Evolutionary conservation across 2,797 vertebrate genomes (phyloP).

Genomic region (Pelodytes ibericus): DNA sequence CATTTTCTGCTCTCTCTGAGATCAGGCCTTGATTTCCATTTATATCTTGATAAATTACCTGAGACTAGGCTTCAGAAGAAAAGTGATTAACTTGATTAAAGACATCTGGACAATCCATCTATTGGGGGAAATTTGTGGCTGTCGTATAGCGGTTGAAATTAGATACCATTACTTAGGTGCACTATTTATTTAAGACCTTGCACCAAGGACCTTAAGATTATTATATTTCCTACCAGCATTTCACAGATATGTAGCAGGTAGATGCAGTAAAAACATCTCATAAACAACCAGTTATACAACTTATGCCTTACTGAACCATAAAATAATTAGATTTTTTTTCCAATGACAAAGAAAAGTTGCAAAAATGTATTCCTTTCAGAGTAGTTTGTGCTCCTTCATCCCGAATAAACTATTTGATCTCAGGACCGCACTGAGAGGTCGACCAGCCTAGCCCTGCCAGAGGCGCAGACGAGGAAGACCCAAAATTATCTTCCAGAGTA

Average conservation of each 20-base stretch:
- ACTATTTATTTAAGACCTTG: conserved; percentile 1
- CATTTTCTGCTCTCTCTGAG: conserved; percentile 60
- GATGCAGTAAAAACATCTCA: neutral
- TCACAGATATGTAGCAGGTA: neutral
- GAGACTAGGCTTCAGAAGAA: conserved; percentile 82
- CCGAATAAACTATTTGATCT: too few relatives aligned
- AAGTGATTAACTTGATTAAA: conserved; percentile 93
- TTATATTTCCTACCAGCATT: neutral
- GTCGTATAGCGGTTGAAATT: conserved; percentile 81
- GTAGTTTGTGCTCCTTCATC: too few relatives aligned
- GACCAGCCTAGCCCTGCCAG: too few relatives aligned
- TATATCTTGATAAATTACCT: conserved; percentile 89
- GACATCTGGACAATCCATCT: conserved; percentile 88
- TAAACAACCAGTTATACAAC: neutral
- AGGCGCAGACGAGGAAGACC: too few relatives aligned
- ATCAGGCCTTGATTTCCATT: conserved; percentile 80
- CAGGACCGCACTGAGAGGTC: too few relatives aligned
- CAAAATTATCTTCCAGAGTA: too few relatives aligned
- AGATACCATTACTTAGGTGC: conserved; percentile 70
- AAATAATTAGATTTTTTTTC: too few relatives aligned
- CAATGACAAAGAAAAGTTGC: too few relatives aligned
- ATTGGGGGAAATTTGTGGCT: conserved; percentile 81
- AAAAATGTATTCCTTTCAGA: too few relatives aligned
- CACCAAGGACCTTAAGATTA: neutral
- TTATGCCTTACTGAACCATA: too few relatives aligned